phyloP scores from a whole-genome alignment of 2,888 invertebrate species.

The Drosophila neotestacea region DNA sequence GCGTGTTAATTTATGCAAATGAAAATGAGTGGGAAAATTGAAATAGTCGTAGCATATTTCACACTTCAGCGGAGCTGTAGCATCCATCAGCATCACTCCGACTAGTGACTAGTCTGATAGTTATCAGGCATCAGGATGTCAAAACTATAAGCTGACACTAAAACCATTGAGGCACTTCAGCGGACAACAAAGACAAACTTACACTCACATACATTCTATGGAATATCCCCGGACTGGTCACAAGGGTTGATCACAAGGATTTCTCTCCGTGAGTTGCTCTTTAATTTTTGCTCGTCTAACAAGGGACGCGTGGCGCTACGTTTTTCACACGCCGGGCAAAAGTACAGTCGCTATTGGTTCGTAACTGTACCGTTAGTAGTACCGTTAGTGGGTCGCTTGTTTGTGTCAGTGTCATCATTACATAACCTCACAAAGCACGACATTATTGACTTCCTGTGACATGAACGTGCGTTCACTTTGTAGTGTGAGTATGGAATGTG shows the following conservation, averaged over 20 bases:
- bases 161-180: slow-evolving; percentile 75
- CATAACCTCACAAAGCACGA: slow-evolving; percentile 79
- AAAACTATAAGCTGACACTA: slow-evolving; percentile 80
- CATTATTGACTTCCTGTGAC: slow-evolving; percentile 83
- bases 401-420: slow-evolving; percentile 65
- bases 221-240: slow-evolving; percentile 17
- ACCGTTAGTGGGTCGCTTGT: slow-evolving; percentile 33
- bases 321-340: slow-evolving; percentile 73
- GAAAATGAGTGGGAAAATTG: slow-evolving; percentile 16
- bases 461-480: slow-evolving; percentile 48
- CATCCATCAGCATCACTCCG: slow-evolving; percentile 41
- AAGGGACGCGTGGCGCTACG: slow-evolving; percentile 71
- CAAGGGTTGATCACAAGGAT: slow-evolving; percentile 61
- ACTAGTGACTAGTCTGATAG: slow-evolving; percentile 41
- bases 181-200: slow-evolving; percentile 32
- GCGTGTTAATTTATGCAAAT: slow-evolving; percentile 58
- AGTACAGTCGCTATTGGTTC: slow-evolving; percentile 76
- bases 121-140: slow-evolving; percentile 65
- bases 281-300: slow-evolving; percentile 70
- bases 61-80: slow-evolving; percentile 58
- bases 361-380: slow-evolving; percentile 29
- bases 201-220: slow-evolving; percentile 6
- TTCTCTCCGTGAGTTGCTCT: slow-evolving; percentile 47
- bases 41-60: slow-evolving; percentile 58
- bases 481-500: slow-evolving; percentile 14